Base-by-base conservation (phyloP, 2,797 vertebrate genomes). In the Eleutherodactylus coqui region DNA sequence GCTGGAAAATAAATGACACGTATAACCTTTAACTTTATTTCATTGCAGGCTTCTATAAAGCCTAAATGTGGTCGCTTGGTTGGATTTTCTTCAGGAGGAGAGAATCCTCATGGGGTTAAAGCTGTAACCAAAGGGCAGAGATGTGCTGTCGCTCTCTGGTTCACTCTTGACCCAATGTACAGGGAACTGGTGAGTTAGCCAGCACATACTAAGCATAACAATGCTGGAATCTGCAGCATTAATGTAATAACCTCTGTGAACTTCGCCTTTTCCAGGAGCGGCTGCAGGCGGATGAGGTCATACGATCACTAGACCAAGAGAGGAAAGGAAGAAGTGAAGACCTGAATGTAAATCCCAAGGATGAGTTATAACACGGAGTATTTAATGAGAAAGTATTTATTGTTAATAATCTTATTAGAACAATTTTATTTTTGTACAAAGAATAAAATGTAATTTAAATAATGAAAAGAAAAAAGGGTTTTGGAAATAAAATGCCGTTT, bases 31-130 rank as follows among this genome's bases (percentile, higher is more conserved):
- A 19, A 34, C 13, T 64, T n/a, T 76, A 78, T 75, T 83, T 79
- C 38, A 75, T 64, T 82, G 0, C 92, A 99, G 98, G 98, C 98
- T 0, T 96, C 96, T 3, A 95, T 99, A 90, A 98, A 97, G 88
- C 98, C 98, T 0, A 95, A 92, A 87, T 99, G 98, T 0, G 98
- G 98, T 14, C 92, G 98, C 2, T 95, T 99, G 97, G 95, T 99
- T 89, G 97, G 97, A 88, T 99, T 99, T 91, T 99, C 98, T 0
- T 99, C 98, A 0, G 98, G 98, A 0, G 97, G 97, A 0, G 98
- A 99, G 93, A 99, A 99, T 88, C 98, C 98, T 0, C 98, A 99
- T 0, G 98, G 98, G 0, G 98, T 99, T 87, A 97, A 95, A 89
- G 98, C 98, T 0, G 97, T 99, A 88, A 99, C 98, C 88, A 95